These are phyloP conservation scores for Akabosia matsudoensis DNA, from an alignment of 1,140 invertebrate genomes.

Conservation along the genomic window DNA sequence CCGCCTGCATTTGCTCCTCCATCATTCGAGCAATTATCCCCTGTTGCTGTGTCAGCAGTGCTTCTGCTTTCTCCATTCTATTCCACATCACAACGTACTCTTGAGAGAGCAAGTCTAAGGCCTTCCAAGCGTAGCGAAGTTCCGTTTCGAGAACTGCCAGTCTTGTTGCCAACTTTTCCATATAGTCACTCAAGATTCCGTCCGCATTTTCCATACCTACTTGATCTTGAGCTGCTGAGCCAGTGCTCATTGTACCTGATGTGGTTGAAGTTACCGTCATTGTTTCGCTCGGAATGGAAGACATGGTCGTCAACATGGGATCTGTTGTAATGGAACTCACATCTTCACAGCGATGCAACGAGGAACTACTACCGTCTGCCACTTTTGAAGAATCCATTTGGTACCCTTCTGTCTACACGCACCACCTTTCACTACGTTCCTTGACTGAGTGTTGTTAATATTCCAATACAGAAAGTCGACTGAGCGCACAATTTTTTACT, in stretches of 20 bases:
- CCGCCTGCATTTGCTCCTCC: slow-evolving; percentile 53
- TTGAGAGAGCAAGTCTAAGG: slow-evolving; percentile 80
- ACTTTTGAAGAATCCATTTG: slow-evolving; percentile 8
- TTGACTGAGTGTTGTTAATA: slow-evolving; percentile 12
- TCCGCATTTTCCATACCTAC: slow-evolving; percentile 42
- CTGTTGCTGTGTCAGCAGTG: slow-evolving; percentile 82
- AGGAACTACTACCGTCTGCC: neutral
- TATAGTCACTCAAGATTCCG: slow-evolving; percentile 71
- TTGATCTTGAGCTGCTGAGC: slow-evolving; percentile 29
- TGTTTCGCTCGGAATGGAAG: slow-evolving; percentile 4
- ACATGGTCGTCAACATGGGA: slow-evolving; percentile 16
- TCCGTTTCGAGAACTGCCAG: slow-evolving; percentile 83
- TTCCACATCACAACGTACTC: slow-evolving; percentile 94
- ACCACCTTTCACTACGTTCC: neutral
- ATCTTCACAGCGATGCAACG: neutral
- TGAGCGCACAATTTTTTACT: no score
- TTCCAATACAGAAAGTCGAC: no score
- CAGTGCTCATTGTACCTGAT: slow-evolving; percentile 7
- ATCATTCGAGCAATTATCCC: slow-evolving; percentile 84
- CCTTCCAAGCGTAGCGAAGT: slow-evolving; percentile 84
- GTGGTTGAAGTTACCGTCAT: slow-evolving; percentile 18
- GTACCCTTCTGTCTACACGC: neutral
- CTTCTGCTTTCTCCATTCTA: slow-evolving; percentile 83
- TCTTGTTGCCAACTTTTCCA: slow-evolving; percentile 80
- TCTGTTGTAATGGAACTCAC: neutral